These are phyloP conservation scores for Noctua fimbriata DNA, from an alignment of 2,888 invertebrate species.

Conservation along the genomic window DNA sequence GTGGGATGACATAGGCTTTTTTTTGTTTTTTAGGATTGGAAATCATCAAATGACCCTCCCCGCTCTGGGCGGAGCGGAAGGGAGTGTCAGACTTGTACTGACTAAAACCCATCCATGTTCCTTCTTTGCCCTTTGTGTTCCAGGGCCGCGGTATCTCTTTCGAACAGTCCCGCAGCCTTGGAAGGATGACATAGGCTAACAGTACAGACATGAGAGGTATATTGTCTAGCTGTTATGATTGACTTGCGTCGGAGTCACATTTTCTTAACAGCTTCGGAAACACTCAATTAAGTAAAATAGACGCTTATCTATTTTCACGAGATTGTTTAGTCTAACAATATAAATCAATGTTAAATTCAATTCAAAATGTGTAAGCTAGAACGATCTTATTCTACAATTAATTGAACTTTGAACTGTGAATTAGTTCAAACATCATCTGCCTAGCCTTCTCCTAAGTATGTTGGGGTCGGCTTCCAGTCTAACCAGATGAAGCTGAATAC, in stretches of 20 bases:
- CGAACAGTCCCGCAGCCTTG: no score
- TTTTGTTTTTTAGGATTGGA: no score
- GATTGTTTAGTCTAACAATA: background rate
- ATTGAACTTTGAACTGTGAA: background rate
- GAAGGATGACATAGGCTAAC: background rate
- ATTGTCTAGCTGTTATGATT: background rate
- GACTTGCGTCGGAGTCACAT: background rate
- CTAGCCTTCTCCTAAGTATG: no score
- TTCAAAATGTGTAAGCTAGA: background rate
- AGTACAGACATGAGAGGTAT: background rate
- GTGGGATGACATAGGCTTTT: no score
- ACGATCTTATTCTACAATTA: background rate
- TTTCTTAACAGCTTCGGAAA: background rate
- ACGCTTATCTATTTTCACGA: background rate
- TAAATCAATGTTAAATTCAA: background rate
- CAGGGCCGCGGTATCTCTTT: no score
- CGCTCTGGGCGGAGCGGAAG: no score
- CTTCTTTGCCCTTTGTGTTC: no score
- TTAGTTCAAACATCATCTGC: background rate
- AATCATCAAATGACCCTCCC: no score
- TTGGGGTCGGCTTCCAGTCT: no score
- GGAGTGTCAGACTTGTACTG: no score
- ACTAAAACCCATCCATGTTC: no score
- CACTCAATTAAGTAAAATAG: background rate
- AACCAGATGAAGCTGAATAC: no score